phyloP scores from a whole-genome alignment of 30 jellyfish, hydroid and myxozoan genomes.

The Sanderia malayensis region DNA sequence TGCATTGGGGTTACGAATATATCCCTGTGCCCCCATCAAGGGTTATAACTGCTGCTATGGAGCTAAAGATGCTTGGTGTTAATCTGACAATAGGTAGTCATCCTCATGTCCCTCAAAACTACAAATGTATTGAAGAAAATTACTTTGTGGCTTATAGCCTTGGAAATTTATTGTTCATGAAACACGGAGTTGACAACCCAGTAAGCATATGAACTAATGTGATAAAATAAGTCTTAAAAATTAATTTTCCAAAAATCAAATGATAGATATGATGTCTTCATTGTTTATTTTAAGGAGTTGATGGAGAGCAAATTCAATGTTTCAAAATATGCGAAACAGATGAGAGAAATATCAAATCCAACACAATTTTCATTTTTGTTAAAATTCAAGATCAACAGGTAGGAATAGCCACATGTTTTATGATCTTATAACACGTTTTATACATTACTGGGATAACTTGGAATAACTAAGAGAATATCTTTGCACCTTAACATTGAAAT shows the following conservation, averaged over 20 bases:
- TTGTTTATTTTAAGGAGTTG: too few relatives aligned
- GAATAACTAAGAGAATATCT: too few relatives aligned
- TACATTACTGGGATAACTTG: too few relatives aligned
- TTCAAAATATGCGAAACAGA: background rate
- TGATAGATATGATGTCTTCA: too few relatives aligned
- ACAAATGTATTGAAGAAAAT: slow-evolving; percentile 45
- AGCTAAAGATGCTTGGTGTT: slow-evolving; percentile 41
- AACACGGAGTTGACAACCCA: background rate
- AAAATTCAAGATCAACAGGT: slow-evolving; percentile 30
- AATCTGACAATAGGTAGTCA: slow-evolving; percentile 58
- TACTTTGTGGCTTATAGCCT: slow-evolving; percentile 50
- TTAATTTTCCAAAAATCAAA: too few relatives aligned
- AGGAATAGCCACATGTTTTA: too few relatives aligned
- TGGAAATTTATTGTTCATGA: slow-evolving; percentile 48
- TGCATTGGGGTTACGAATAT: slow-evolving; percentile 72
- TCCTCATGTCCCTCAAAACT: slow-evolving; percentile 78
- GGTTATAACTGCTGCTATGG: slow-evolving; percentile 32
- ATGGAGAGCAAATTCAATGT: background rate
- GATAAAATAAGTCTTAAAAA: too few relatives aligned
- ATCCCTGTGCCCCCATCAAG: slow-evolving; percentile 40
- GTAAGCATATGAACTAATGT: too few relatives aligned
- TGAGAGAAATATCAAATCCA: slow-evolving; percentile 24
- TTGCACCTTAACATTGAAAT: too few relatives aligned
- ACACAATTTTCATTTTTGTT: slow-evolving; percentile 31
- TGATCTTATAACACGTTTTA: too few relatives aligned